These are phyloP conservation scores for Aleiodes leptofemur DNA, from an alignment of 2,888 invertebrate species.

Conservation along the genomic window DNA sequence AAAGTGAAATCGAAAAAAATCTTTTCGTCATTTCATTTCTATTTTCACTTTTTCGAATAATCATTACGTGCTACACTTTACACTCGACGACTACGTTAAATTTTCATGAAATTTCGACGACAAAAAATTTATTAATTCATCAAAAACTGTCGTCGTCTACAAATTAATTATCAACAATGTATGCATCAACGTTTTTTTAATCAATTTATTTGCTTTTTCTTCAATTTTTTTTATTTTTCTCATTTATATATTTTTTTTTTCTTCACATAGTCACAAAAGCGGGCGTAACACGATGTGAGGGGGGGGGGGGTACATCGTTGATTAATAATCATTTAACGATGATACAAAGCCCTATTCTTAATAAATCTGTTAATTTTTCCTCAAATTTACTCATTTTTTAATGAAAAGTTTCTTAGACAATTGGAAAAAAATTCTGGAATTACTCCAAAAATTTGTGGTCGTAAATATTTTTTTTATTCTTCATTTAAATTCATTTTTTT, in stretches of 20 bases:
- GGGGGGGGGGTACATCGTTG: slow-evolving; percentile 42
- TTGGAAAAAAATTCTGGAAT: slow-evolving; percentile 26
- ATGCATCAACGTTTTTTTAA: slow-evolving; percentile 47
- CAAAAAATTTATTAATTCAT: neutral
- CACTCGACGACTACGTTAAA: slow-evolving; percentile 28
- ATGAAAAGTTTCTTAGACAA: slow-evolving; percentile 19
- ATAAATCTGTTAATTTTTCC: slow-evolving; percentile 24
- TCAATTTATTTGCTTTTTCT: slow-evolving; percentile 15
- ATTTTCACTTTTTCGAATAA: slow-evolving; percentile 21
- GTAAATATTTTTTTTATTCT: slow-evolving; percentile 18
- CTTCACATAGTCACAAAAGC: slow-evolving; percentile 51
- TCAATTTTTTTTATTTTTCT: slow-evolving; percentile 34
- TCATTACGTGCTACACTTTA: slow-evolving; percentile 30
- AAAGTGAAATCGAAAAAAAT: neutral
- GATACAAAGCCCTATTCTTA: slow-evolving; percentile 46
- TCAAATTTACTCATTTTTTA: slow-evolving; percentile 18
- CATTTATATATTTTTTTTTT: slow-evolving; percentile 1
- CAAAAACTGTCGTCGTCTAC: neutral
- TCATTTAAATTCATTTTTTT: neutral
- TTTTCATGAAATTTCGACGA: slow-evolving; percentile 6
- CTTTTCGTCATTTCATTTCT: neutral
- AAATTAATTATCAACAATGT: slow-evolving; percentile 37
- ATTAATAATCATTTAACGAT: slow-evolving; percentile 30
- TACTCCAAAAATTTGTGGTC: slow-evolving; percentile 24
- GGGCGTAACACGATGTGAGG: slow-evolving; percentile 38